Evolutionary conservation across 2,797 vertebrate species (phyloP).

Genomic region (Enoplosus armatus): DNA sequence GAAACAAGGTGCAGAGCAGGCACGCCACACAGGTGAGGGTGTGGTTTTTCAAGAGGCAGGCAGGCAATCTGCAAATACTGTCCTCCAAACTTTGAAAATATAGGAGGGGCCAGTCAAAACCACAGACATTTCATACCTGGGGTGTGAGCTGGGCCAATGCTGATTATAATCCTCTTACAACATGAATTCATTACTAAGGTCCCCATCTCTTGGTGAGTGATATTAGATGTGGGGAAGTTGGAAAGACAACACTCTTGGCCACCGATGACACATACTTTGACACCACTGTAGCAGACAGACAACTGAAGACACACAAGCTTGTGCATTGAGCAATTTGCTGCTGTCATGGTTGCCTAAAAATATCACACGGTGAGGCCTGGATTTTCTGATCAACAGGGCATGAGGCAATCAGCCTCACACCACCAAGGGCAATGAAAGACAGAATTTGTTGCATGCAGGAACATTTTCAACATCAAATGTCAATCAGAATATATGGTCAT

Average conservation of each 20-base stretch:
- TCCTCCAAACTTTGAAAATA: background rate
- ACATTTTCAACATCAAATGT: background rate
- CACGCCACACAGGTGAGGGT: conserved; percentile 71
- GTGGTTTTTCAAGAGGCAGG: conserved; percentile 51
- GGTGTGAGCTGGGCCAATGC: background rate
- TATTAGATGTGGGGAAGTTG: background rate
- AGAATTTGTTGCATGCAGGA: background rate
- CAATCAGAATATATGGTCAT: background rate
- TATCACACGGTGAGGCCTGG: conserved; percentile 26
- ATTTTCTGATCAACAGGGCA: conserved; percentile 17
- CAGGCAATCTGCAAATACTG: background rate
- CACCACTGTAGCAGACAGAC: conserved; percentile 3
- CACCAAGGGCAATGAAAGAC: background rate
- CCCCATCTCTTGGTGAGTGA: background rate
- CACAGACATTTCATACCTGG: background rate
- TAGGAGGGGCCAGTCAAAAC: conserved; percentile 52
- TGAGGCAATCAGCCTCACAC: background rate
- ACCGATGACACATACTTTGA: background rate
- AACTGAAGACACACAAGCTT: background rate
- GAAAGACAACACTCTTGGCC: background rate
- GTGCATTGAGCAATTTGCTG: background rate
- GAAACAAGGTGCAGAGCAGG: background rate
- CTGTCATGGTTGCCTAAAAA: conserved; percentile 42
- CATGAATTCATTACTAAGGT: background rate
- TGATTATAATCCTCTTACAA: too few relatives aligned